phyloP scores from a whole-genome alignment of 1,140 invertebrate species.

The Acyrthosiphon pisum region DNA sequence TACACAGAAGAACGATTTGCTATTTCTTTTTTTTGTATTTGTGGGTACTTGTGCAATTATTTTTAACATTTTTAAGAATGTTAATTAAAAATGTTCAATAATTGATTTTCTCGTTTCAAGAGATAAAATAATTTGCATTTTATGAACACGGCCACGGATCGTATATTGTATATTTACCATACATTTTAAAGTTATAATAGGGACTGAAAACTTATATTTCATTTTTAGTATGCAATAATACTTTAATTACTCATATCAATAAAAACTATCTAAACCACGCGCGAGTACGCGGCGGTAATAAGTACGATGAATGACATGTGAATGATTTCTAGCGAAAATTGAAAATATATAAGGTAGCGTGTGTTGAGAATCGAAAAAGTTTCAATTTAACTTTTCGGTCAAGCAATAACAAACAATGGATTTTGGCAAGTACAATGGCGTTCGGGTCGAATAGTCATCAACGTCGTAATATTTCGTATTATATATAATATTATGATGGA shows the following conservation, averaged over 20 bases:
- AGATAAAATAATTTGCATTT: not conserved
- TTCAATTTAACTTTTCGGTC: not conserved
- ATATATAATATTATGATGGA: not conserved
- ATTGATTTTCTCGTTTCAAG: not conserved
- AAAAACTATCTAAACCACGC: not conserved
- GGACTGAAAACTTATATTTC: not conserved
- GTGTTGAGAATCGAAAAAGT: conserved; percentile 2
- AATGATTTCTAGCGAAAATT: not conserved
- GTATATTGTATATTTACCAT: too few species aligned
- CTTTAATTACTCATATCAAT: not conserved
- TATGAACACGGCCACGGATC: too few species aligned
- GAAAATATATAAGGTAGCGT: not conserved
- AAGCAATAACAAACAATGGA: not conserved
- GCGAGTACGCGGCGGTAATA: not conserved
- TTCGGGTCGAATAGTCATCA: not conserved
- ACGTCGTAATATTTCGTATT: not conserved
- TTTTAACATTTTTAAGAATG: not conserved
- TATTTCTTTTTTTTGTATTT: too few species aligned
- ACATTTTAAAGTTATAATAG: not conserved
- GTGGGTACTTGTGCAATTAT: too few species aligned
- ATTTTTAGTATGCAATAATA: not conserved
- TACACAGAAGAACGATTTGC: too few species aligned
- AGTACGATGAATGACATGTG: not conserved
- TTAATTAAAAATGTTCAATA: too few species aligned
- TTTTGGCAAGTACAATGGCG: not conserved